Conservation (phyloP, 1,140 invertebrate genomes). For the Aphelenchoides fujianensis region DNA sequence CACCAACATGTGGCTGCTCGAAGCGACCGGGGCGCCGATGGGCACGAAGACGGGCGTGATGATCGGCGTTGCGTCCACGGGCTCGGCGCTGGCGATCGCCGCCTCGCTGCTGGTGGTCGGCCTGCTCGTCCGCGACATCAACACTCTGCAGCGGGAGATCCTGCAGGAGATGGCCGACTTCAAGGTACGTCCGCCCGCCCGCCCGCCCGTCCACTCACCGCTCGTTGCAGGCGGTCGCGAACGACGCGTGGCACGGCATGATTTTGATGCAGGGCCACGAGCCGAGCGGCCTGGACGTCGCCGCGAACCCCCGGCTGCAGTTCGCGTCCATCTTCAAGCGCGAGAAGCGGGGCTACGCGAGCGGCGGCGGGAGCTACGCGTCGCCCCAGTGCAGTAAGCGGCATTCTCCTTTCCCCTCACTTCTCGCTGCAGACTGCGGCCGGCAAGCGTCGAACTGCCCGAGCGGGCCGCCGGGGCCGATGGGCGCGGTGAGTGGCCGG, state of each 20-base stretch:
- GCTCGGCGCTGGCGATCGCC: slow-evolving; percentile 16
- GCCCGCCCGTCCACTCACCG: not conserved
- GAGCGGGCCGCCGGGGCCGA: not conserved
- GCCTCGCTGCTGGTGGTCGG: slow-evolving; percentile 19
- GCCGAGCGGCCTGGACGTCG: not conserved
- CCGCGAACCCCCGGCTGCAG: not conserved
- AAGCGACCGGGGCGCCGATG: too few relatives aligned
- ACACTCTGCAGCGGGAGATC: slow-evolving; percentile 23
- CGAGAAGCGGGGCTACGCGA: slow-evolving; percentile 2
- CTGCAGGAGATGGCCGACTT: slow-evolving; percentile 29
- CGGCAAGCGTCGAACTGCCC: not conserved
- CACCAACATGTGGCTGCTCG: too few relatives aligned
- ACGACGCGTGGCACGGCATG: slow-evolving; percentile 46
- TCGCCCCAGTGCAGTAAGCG: not conserved
- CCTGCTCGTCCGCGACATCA: slow-evolving; percentile 33
- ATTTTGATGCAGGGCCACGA: slow-evolving; percentile 33
- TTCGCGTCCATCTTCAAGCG: slow-evolving; percentile 12
- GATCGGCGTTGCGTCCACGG: slow-evolving; percentile 20
- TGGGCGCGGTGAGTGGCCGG: not conserved
- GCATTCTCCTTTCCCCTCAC: not conserved
- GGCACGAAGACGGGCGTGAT: slow-evolving; percentile 1
- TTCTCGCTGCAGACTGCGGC: not conserved
- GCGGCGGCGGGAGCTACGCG: slow-evolving; percentile 6
- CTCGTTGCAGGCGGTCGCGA: slow-evolving; percentile 35
- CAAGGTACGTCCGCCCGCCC: slow-evolving; percentile 14